Percentiles rank a stretch among this genome's conserved stretches.
Evolutionary conservation across 2,113 vertebrate species (phyloP).

Genomic region (Solea senegalensis): DNA sequence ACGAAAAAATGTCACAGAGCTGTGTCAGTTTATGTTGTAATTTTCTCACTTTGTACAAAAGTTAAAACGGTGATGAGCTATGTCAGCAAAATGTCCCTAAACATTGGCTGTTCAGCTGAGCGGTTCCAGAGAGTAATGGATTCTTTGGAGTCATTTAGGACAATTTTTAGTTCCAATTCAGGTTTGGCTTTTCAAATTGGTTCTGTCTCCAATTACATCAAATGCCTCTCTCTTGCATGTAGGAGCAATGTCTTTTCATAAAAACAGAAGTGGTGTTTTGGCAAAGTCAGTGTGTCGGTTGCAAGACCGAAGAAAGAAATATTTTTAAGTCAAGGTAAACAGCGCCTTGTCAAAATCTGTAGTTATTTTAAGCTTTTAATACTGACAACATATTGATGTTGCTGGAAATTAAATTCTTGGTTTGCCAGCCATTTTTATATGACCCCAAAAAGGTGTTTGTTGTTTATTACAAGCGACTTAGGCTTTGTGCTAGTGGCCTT

Average conservation of each 20-base stretch:
- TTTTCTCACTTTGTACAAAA: conserved; percentile 44
- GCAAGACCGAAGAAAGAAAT: background rate
- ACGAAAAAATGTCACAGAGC: conserved; percentile 52
- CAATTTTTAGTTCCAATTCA: background rate
- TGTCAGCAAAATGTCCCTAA: conserved; percentile 27
- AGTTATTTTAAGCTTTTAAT: background rate
- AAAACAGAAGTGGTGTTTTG: too few relatives aligned
- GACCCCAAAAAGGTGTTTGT: background rate
- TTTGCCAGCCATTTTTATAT: background rate
- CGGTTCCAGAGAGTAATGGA: background rate
- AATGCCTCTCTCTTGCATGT: background rate
- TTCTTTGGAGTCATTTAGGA: background rate
- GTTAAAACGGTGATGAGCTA: conserved; percentile 32
- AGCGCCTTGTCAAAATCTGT: background rate
- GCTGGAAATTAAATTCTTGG: background rate
- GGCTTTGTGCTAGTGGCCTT: background rate
- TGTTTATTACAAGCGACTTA: background rate
- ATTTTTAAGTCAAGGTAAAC: background rate
- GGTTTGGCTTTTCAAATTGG: background rate
- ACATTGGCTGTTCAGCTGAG: conserved; percentile 7
- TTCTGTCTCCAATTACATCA: background rate
- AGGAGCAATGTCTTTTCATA: background rate
- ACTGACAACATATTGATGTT: background rate
- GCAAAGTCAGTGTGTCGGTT: too few relatives aligned
- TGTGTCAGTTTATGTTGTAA: conserved; percentile 32